Evolutionary conservation across 2,888 invertebrate species (phyloP), one percentile per base, ranked within the genome.

Genomic region (Lathronympha strigana): DNA sequence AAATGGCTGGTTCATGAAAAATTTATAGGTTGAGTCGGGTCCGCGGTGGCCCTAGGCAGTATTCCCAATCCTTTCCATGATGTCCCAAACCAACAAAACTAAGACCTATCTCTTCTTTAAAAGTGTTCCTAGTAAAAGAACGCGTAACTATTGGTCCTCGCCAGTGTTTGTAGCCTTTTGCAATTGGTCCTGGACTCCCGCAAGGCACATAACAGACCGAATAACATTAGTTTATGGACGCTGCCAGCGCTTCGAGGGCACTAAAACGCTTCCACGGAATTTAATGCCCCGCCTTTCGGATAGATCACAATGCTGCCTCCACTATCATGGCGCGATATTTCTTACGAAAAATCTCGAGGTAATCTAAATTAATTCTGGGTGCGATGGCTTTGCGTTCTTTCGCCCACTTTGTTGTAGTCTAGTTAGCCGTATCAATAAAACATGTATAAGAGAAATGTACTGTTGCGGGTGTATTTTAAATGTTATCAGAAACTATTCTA

Each of bases 171-270:
- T 21, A 23, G 1, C 23, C n/a, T n/a, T 3, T 47, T 23, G n/a
- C 6, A 25, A 23, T 47, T n/a, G 47, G n/a, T 23, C 47, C 47
- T 72, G 67, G 63, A 78, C 76, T 79, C 82, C 82, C 85, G 73
- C 78, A 78, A 82, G 84, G 81, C 84, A 81, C 81, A 84, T 84
- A 83, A 84, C 81, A 73, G 72, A 71, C 81, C 78, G 87, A 88
- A 88, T 87, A 87, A 85, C 84, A 88, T 89, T 87, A 87, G 84
- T 88, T 90, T 88, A 89, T 83, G 80, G 82, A 76, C 72, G 78
- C 77, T 54, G 64, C 76, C 76, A 75, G 81, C 78, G 77, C 74
- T 78, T 68, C 69, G 73, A 75, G 69, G 74, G 71, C 73, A 78
- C 75, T 79, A 83, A 84, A 83, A 78, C 78, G 81, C 76, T 81